Conservation (phyloP, 2,797 vertebrate genomes). For the Catharus ustulatus region DNA sequence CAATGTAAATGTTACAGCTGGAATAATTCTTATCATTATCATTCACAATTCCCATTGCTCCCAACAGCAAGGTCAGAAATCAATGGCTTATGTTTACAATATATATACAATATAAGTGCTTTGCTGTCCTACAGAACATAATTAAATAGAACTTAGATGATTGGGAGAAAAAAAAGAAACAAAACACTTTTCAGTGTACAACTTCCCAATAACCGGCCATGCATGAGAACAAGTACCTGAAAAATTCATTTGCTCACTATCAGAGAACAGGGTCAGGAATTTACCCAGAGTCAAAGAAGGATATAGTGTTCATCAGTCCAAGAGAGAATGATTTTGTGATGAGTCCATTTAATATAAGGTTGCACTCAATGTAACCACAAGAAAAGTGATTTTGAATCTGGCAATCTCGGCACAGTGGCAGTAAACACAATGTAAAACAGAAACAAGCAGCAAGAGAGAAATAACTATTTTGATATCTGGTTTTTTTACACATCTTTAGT, state of each 20-base stretch:
- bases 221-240: neutral
- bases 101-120: neutral
- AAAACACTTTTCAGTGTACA: neutral
- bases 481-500: neutral
- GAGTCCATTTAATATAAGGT: accelerated
- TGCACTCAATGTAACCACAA: neutral
- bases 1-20: neutral
- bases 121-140: neutral
- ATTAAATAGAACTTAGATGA: neutral
- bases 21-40: neutral
- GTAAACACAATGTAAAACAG: neutral
- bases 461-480: neutral
- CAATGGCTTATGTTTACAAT: neutral
- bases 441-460: neutral
- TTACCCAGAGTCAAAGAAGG: neutral
- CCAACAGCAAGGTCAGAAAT: neutral
- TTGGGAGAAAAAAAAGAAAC: neutral
- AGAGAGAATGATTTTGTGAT: neutral
- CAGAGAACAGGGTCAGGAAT: neutral
- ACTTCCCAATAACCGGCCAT: neutral
- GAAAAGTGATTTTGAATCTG: neutral
- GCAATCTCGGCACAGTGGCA: neutral
- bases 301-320: neutral
- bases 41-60: neutral
- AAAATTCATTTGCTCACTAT: neutral